A percentile compares a stretch with the other conserved stretches of the same genome.
These are phyloP conservation scores for Apodemia mormo DNA, from an alignment of 2,888 invertebrate species.

Conservation along the genomic window DNA sequence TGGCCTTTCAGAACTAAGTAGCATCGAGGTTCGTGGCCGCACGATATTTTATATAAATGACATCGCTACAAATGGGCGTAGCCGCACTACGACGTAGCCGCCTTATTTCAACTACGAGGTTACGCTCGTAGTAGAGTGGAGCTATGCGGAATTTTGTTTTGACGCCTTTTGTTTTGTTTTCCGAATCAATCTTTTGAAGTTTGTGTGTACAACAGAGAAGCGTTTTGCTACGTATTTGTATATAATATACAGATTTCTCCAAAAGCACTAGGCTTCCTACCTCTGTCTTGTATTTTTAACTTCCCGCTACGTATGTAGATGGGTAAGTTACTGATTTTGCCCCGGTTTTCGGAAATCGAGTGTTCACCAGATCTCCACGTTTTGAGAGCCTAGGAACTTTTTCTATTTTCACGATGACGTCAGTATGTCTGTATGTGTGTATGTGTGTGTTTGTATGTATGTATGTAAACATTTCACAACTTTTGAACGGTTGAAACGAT, in stretches of 20 bases:
- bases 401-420: too few species aligned
- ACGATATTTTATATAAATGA: constrained; percentile 18
- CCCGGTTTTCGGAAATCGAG: too few species aligned
- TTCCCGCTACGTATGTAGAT: too few species aligned
- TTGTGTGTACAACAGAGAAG: not conserved
- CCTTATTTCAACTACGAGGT: constrained; percentile 43
- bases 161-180: constrained; percentile 41
- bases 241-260: not conserved
- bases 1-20: not conserved
- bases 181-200: not conserved
- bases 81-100: constrained; percentile 36
- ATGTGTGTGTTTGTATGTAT: too few species aligned
- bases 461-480: too few species aligned
- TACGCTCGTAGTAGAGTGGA: constrained; percentile 43
- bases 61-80: constrained; percentile 47
- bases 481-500: too few species aligned
- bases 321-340: too few species aligned
- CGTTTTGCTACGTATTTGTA: not conserved
- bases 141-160: constrained; percentile 41
- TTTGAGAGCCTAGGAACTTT: too few species aligned
- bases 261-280: too few species aligned
- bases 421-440: too few species aligned
- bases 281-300: too few species aligned
- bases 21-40: constrained; percentile 7
- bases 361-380: too few species aligned